Conservation (phyloP, 2,113 vertebrate species). For the Trematocara zebra region DNA sequence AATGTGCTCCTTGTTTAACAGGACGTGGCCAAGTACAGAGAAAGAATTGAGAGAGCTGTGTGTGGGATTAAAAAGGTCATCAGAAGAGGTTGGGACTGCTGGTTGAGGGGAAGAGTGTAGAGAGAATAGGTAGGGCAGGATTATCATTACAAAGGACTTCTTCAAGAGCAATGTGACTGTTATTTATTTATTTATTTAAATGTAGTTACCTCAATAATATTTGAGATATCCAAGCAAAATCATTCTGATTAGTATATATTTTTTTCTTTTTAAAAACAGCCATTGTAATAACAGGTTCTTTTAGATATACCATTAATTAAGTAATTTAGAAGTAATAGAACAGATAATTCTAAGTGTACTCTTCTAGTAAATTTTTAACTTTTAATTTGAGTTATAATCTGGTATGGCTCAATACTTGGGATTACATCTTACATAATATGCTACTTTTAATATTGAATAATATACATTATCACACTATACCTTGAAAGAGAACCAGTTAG, state of each 20-base stretch:
- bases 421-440: neutral
- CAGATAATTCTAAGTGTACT: neutral
- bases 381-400: neutral
- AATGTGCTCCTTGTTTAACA: constrained; percentile 82
- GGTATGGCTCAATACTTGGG: neutral
- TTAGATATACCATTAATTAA: neutral
- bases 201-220: neutral
- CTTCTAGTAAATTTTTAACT: neutral
- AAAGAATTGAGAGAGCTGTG: constrained; percentile 65
- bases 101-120: neutral
- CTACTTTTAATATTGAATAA: neutral
- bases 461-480: neutral
- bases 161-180: neutral
- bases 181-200: neutral
- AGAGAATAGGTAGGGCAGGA: neutral
- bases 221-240: neutral
- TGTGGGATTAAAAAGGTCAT: constrained; percentile 50
- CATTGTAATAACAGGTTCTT: neutral
- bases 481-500: neutral
- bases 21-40: constrained; percentile 64
- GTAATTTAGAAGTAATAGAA: neutral
- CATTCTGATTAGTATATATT: neutral
- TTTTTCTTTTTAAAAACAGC: neutral
- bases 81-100: neutral
- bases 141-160: neutral